Base-by-base conservation (phyloP, 2,888 invertebrate genomes). In the Eudemis profundana region DNA sequence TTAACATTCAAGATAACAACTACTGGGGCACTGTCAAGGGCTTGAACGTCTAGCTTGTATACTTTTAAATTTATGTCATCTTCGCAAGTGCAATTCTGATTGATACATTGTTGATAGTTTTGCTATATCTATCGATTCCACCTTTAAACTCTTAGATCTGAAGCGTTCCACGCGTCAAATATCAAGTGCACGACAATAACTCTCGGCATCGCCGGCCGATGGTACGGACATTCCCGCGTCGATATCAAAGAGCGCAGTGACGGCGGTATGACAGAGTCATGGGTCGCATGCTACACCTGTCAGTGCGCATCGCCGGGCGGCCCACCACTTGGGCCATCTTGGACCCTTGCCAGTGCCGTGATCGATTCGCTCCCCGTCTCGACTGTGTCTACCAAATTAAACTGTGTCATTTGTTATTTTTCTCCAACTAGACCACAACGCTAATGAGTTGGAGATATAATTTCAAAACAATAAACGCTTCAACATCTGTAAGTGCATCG, bases 201-300 rank as follows among this genome's bases (percentile, higher is more conserved):
- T 57, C 19, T 14, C 15, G 36, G 15, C 42, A 42, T 50, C 44
- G 19, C 23, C 50, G 17, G 44, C 23, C 42, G 21, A 15, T 19
- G 19, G 51, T 21, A 33, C 17, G 59, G 65, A 60, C 65, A 65
- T 65, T 57, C 65, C 59, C 51, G 46, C 74, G 78, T 75, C 74
- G 74, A 78, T 82, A 85, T 84, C 81, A 84, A 85, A 85, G 84
- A 75, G 78, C 77, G 79, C 72, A 74, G 74, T 69, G 77, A 68
- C 76, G 74, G 74, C 70, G 77, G 81, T 83, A 79, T 81, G 80
- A 80, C 78, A 42, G 83, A 88, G 87, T 87, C 89, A 89, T 86
- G 89, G 89, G 90, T 89, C 87, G 89, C 87, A 87, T 88, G 86
- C 88, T 87, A 81, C 92, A 91, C 86, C 92, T 92, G 92, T 90